Percentiles rank a stretch among this genome's conserved stretches.
phyloP scores from a whole-genome alignment of 2,797 vertebrate species.

The Xiphophorus birchmanni region DNA sequence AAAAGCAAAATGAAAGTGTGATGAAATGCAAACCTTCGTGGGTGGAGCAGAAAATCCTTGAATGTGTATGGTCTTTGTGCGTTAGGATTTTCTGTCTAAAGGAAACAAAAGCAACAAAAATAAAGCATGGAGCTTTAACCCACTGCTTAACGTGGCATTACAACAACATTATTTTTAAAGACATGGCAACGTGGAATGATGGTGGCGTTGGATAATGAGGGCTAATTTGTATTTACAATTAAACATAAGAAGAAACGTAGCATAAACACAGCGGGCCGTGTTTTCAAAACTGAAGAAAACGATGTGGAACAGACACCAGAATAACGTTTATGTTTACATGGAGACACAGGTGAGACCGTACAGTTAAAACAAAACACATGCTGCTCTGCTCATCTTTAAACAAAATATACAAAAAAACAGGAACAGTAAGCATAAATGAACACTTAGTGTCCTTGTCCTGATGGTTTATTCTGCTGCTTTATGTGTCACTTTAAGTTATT shows the following conservation, averaged over 20 bases:
- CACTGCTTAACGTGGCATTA: slow-evolving; percentile 9
- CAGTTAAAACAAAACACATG: slow-evolving; percentile 21
- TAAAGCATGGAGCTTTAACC: slow-evolving; percentile 32
- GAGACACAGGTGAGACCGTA: slow-evolving; percentile 36
- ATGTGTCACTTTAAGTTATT: not conserved
- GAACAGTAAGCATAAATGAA: not conserved
- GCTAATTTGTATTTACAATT: slow-evolving; percentile 61
- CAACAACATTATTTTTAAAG: slow-evolving; percentile 20
- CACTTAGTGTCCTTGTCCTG: not conserved
- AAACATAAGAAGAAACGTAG: slow-evolving; percentile 57
- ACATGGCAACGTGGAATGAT: slow-evolving; percentile 18
- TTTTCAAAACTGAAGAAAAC: slow-evolving; percentile 69
- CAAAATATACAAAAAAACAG: not conserved
- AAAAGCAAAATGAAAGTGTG: slow-evolving; percentile 3
- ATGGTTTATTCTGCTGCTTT: not conserved
- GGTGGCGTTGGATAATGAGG: slow-evolving; percentile 26
- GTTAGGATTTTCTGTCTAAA: slow-evolving; percentile 95
- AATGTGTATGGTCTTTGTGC: slow-evolving; percentile 95
- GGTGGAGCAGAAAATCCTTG: slow-evolving; percentile 98
- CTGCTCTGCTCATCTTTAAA: not conserved
- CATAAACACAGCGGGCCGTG: slow-evolving; percentile 59
- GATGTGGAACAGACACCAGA: slow-evolving; percentile 64
- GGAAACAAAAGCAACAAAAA: slow-evolving; percentile 20
- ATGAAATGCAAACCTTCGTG: slow-evolving; percentile 88
- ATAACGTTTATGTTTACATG: slow-evolving; percentile 55